Percentiles rank a stretch among this genome's conserved stretches.
Evolutionary conservation across 2,888 invertebrate genomes (phyloP).

Genomic region (Leptinotarsa tumamoca): DNA sequence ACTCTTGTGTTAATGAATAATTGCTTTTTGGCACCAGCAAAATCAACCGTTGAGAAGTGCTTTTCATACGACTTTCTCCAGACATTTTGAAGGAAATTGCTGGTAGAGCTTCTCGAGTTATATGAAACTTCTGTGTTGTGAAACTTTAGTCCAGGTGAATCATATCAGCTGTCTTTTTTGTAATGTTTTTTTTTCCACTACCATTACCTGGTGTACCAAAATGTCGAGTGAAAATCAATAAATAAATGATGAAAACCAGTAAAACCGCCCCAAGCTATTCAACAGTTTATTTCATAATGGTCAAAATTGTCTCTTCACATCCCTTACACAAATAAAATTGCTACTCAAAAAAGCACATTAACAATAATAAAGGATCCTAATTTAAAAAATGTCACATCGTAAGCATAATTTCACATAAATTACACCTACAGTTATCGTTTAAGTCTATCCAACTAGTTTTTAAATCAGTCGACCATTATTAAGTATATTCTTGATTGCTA

Average conservation of each 20-base stretch:
- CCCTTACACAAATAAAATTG: constrained; percentile 8
- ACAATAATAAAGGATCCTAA: constrained; percentile 1
- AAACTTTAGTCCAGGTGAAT: too few relatives aligned
- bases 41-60: too few relatives aligned
- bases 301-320: constrained; percentile 21
- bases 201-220: too few relatives aligned
- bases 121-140: too few relatives aligned
- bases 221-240: too few relatives aligned
- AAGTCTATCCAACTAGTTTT: constrained; percentile 23
- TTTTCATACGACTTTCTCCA: too few relatives aligned
- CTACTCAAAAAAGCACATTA: constrained; percentile 16
- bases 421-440: constrained; percentile 16
- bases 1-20: too few relatives aligned
- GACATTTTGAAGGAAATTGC: too few relatives aligned
- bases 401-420: constrained; percentile 26
- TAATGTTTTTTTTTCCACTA: too few relatives aligned
- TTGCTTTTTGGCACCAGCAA: too few relatives aligned
- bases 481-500: constrained; percentile 31
- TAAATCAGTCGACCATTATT: constrained; percentile 29
- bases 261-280: not conserved
- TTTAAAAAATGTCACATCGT: constrained; percentile 24
- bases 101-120: too few relatives aligned
- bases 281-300: constrained; percentile 26
- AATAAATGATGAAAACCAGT: not conserved
- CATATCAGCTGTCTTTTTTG: too few relatives aligned